Percentiles rank a stretch among this genome's conserved stretches.
Evolutionary conservation across 2,113 vertebrate genomes (phyloP).

Genomic region (Amblyornis subalaris): DNA sequence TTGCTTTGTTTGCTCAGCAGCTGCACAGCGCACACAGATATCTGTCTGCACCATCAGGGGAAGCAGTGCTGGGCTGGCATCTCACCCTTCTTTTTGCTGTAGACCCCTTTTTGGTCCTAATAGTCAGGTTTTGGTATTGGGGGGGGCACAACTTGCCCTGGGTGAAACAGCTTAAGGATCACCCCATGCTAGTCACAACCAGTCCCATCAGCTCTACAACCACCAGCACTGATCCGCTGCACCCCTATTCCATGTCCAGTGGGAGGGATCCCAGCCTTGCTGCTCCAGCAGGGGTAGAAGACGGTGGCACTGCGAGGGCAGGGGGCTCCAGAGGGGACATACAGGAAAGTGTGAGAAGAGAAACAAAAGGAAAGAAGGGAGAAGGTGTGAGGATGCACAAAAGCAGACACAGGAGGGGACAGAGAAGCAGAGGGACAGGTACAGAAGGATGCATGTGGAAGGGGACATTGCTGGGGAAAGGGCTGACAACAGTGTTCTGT

Average conservation of each 20-base stretch:
- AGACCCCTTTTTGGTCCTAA: not conserved
- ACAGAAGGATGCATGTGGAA: not conserved
- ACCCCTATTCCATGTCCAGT: not conserved
- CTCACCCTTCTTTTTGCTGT: not conserved
- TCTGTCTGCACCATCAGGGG: not conserved
- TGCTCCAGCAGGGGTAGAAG: not conserved
- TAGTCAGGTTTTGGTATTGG: not conserved
- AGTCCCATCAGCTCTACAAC: not conserved
- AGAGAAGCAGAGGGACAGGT: not conserved
- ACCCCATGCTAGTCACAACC: rapidly evolving
- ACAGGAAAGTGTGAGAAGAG: not conserved
- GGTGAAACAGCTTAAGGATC: not conserved
- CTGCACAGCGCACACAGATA: not conserved
- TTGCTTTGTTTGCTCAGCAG: not conserved
- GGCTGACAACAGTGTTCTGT: not conserved
- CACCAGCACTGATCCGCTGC: not conserved
- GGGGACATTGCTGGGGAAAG: not conserved
- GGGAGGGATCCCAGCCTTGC: not conserved
- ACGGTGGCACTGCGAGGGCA: not conserved
- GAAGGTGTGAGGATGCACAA: rapidly evolving
- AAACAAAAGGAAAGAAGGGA: not conserved
- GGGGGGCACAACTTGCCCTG: not conserved
- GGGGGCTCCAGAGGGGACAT: not conserved
- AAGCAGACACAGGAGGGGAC: not conserved
- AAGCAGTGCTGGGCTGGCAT: not conserved